Evolutionary conservation across 2,888 invertebrate species (phyloP).

Genomic region (Zele albiditarsus): DNA sequence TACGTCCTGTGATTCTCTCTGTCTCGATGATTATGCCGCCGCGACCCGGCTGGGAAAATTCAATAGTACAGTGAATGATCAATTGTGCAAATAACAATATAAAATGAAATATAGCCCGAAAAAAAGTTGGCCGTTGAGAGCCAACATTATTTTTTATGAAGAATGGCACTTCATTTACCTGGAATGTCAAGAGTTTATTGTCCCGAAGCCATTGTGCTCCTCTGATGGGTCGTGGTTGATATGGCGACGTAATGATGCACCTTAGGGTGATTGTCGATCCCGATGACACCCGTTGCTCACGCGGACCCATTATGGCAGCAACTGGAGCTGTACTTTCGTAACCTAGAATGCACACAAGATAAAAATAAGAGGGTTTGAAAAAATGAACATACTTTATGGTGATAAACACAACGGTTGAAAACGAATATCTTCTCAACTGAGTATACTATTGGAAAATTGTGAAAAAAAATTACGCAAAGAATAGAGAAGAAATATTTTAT

Average conservation of each 20-base stretch:
- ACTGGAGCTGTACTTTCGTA: slow-evolving; percentile 71
- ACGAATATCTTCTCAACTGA: not conserved
- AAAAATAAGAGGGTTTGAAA: slow-evolving; percentile 53
- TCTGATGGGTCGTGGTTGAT: slow-evolving; percentile 70
- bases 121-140: not conserved
- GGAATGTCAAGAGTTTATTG: slow-evolving; percentile 75
- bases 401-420: not conserved
- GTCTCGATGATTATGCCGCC: slow-evolving; percentile 80
- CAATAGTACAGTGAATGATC: slow-evolving; percentile 12
- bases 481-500: not conserved
- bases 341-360: slow-evolving; percentile 62
- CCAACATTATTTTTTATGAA: slow-evolving; percentile 22
- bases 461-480: not conserved
- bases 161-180: slow-evolving; percentile 69
- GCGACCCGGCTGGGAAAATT: slow-evolving; percentile 70
- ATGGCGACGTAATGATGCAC: slow-evolving; percentile 74
- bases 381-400: slow-evolving; percentile 1
- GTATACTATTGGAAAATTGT: not conserved
- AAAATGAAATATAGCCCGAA: not conserved
- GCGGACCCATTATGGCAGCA: slow-evolving; percentile 76
- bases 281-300: slow-evolving; percentile 74
- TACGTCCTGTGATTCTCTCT: slow-evolving; percentile 76
- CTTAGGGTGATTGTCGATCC: slow-evolving; percentile 76
- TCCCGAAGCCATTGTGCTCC: slow-evolving; percentile 77
- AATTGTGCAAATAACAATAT: not conserved